Base-by-base conservation (phyloP, 2,888 invertebrate species). In the Hirtodrosophila histrioides region DNA sequence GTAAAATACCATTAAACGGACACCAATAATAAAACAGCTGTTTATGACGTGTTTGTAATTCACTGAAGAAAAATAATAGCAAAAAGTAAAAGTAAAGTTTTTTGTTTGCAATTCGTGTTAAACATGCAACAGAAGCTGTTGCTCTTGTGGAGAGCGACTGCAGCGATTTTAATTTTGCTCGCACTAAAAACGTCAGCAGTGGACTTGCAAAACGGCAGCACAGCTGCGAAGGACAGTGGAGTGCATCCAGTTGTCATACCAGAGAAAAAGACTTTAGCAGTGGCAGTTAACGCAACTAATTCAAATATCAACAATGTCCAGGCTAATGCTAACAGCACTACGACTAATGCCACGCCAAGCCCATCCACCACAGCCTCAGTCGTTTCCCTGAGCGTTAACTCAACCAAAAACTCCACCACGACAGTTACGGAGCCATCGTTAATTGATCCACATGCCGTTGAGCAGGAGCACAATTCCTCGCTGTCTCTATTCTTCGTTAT, bases 401-500 rank as follows among this genome's bases (percentile, higher is more conserved):
- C 60, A 4, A 74, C 75, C 7, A 70, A 73, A 23, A 90, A 89
- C 62, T 60, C 61, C 1, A 86, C 94, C 2, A 92, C 94, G 2
- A 93, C 93, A 36, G 94, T 94, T 0, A 94, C 95, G 0, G 96
- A 96, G 88, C 95, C 96, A 6, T 95, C 96, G 6, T 91, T 98
- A 40, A 98, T 98, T 0, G 96, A 96, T 78, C 96, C 96, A 89
- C 97, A 96, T 78, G 96, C 97, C 2, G 97, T 97, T 2, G 98
- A 99, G 92, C 97, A 97, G 92, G 99, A 99, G 91, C 98, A 98
- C 89, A 97, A 97, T 88, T 98, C 97, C 88, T 98, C 98, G 1
- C 95, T 99, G 94, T 97, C 99, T 0, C 98, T 99, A 90, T 99
- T 99, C 92, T 99, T 99, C 91, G 98, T 99, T 10, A 93, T 99